These are phyloP conservation scores for Drosophila tsacasi DNA, from an alignment of 1,140 invertebrate species.

Conservation along the genomic window DNA sequence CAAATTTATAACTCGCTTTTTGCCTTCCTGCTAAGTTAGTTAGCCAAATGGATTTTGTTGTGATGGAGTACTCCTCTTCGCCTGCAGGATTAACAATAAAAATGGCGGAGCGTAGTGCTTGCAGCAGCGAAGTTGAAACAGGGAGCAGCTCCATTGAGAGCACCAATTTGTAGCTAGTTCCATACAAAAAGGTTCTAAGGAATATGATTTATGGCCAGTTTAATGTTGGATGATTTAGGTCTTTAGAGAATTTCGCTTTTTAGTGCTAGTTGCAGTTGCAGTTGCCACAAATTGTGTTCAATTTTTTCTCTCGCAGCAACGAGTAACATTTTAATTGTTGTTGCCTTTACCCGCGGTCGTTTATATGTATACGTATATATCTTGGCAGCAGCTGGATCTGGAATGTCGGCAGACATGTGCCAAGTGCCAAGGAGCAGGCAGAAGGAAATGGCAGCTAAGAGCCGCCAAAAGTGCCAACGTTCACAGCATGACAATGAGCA, in stretches of 20 bases:
- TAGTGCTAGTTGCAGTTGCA: neutral
- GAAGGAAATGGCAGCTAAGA: slow-evolving; percentile 17
- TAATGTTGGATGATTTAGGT: slow-evolving; percentile 30
- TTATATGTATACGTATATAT: slow-evolving; percentile 3
- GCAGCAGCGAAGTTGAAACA: neutral
- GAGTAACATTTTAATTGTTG: slow-evolving; percentile 37
- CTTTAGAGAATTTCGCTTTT: slow-evolving; percentile 1
- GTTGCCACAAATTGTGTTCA: neutral
- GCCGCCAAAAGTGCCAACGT: slow-evolving; percentile 26
- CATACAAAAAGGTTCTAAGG: neutral
- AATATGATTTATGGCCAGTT: slow-evolving; percentile 10
- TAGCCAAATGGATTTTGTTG: slow-evolving; percentile 25
- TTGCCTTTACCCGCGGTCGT: neutral
- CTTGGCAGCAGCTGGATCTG: slow-evolving; percentile 28
- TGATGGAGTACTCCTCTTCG: slow-evolving; percentile 4
- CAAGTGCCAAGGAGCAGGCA: slow-evolving; percentile 22
- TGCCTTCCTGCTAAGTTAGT: slow-evolving; percentile 5
- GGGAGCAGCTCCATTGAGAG: neutral
- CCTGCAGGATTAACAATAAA: slow-evolving; percentile 17
- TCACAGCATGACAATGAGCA: slow-evolving; percentile 54
- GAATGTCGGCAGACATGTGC: slow-evolving; percentile 26
- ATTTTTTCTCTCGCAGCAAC: neutral
- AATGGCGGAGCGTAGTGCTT: neutral
- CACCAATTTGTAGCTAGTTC: slow-evolving; percentile 5
- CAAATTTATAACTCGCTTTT: slow-evolving; percentile 25